These are phyloP conservation scores for Chiloscyllium punctatum DNA, from an alignment of 2,797 vertebrate species.

Conservation along the genomic window DNA sequence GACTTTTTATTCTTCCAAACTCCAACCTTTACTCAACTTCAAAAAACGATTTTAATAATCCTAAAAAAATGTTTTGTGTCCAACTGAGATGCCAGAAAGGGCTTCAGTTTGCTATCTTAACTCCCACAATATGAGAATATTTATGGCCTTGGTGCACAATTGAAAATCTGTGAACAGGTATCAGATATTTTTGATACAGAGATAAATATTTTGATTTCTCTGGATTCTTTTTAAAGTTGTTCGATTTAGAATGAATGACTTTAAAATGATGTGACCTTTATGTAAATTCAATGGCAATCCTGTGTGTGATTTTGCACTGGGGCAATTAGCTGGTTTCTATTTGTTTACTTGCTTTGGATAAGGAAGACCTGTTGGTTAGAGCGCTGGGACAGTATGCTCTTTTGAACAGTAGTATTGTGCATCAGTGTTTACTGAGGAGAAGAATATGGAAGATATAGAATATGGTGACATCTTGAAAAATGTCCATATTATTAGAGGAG, in stretches of 20 bases:
- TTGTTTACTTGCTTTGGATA: not conserved
- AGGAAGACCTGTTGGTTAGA: not conserved
- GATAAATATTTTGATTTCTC: not conserved
- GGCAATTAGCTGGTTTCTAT: not conserved
- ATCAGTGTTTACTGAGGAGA: not conserved
- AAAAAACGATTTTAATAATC: no score
- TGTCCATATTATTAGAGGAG: no score
- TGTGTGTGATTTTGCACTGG: not conserved
- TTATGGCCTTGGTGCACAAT: not conserved
- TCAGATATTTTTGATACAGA: not conserved
- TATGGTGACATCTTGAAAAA: no score
- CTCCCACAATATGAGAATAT: not conserved
- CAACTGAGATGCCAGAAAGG: not conserved
- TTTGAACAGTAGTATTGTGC: not conserved
- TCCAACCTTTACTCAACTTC: no score
- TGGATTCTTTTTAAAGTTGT: not conserved
- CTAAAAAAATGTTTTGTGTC: not conserved
- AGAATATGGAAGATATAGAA: no score
- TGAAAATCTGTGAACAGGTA: not conserved
- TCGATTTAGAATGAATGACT: not conserved
- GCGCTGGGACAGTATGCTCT: not conserved
- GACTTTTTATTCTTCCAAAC: no score
- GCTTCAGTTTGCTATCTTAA: not conserved
- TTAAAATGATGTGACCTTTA: not conserved
- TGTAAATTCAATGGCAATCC: not conserved